phyloP scores from a whole-genome alignment of 2,113 vertebrate species.

The Aleadryas rufinucha region DNA sequence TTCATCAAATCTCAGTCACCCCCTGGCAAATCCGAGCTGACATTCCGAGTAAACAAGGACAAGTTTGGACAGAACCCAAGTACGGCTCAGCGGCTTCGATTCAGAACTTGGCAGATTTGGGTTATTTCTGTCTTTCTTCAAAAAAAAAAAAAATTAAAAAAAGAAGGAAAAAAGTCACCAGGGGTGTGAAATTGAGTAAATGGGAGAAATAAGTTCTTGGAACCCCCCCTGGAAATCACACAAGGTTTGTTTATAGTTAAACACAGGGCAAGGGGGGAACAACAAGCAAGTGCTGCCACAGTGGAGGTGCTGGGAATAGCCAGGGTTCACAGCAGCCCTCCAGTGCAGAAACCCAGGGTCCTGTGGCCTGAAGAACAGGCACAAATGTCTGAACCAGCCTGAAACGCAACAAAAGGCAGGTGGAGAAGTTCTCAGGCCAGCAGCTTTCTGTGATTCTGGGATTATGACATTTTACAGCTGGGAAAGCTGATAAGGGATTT shows the following conservation, averaged over 20 bases:
- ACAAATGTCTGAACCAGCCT: accelerated
- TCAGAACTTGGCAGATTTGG: not conserved
- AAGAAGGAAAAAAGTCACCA: not conserved
- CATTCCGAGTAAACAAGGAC: not conserved
- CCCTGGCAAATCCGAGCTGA: not conserved
- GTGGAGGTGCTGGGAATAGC: accelerated
- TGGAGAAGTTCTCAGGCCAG: not conserved
- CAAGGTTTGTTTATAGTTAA: not conserved
- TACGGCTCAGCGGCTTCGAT: not conserved
- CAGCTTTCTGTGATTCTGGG: not conserved
- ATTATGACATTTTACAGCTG: not conserved
- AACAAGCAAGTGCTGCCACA: not conserved
- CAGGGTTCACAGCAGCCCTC: not conserved
- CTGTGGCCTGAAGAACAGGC: not conserved
- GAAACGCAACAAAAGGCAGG: not conserved
- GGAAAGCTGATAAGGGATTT: not conserved
- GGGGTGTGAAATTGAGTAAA: not conserved
- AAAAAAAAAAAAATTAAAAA: not conserved
- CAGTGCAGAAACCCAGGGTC: accelerated
- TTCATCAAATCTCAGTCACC: not conserved
- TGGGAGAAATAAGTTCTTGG: not conserved
- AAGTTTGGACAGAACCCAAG: not conserved
- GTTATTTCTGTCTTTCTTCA: not conserved
- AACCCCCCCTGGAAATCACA: not conserved
- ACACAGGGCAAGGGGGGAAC: not conserved